Evolutionary conservation across 2,113 vertebrate genomes (phyloP).

Genomic region (Pelobates fuscus): DNA sequence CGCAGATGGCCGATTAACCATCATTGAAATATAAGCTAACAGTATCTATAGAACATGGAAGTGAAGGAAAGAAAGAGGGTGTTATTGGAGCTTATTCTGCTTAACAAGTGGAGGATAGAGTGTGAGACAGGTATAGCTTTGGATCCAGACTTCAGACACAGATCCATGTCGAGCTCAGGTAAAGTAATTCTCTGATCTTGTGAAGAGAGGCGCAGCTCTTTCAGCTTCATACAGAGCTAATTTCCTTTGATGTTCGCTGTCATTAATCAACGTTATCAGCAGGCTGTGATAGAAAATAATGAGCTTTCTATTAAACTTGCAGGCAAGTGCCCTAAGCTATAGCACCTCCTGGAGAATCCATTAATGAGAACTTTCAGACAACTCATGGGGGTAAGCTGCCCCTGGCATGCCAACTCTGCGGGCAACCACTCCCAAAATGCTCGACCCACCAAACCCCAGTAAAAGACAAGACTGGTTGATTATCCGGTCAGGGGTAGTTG

Average conservation of each 20-base stretch:
- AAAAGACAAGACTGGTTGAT: too few relatives aligned
- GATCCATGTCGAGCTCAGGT: slow-evolving; percentile 11
- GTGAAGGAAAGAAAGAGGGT: too few relatives aligned
- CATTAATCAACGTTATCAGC: slow-evolving; percentile 47
- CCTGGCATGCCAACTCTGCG: neutral
- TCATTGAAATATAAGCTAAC: too few relatives aligned
- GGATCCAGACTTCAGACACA: neutral
- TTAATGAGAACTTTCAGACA: slow-evolving; percentile 26
- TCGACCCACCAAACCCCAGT: neutral
- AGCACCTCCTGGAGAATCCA: slow-evolving; percentile 11
- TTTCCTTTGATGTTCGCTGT: slow-evolving; percentile 40
- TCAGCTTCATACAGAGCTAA: slow-evolving; percentile 32
- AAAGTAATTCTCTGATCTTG: slow-evolving; percentile 1
- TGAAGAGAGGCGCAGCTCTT: slow-evolving; percentile 4
- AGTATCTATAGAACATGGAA: too few relatives aligned
- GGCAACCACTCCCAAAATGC: neutral
- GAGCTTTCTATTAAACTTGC: slow-evolving; percentile 41
- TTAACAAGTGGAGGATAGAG: neutral
- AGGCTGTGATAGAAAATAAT: slow-evolving; percentile 39
- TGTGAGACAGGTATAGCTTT: neutral
- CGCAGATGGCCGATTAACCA: too few relatives aligned
- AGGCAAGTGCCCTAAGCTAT: slow-evolving; percentile 18
- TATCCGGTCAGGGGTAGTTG: too few relatives aligned
- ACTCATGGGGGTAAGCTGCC: neutral
- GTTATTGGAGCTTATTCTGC: neutral